Percentiles rank a stretch among this genome's conserved stretches.
These are phyloP conservation scores for Dasyurus viverrinus DNA, from an alignment of 2,113 vertebrate genomes.

Conservation along the genomic window DNA sequence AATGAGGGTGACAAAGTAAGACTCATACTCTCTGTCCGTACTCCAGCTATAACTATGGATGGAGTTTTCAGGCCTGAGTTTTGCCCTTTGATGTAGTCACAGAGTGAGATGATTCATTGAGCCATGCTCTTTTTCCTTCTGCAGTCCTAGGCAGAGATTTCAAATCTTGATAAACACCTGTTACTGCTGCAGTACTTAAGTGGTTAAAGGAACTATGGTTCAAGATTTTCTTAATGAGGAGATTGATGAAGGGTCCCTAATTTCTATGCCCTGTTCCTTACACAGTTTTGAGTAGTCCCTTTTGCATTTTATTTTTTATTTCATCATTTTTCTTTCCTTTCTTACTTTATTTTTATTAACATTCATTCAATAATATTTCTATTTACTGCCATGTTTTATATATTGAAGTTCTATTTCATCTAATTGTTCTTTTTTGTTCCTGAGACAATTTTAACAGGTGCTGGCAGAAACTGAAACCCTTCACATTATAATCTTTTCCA, in stretches of 20 bases:
- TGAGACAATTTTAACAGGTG: too few relatives aligned
- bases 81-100: background rate
- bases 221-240: background rate
- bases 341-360: too few relatives aligned
- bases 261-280: background rate
- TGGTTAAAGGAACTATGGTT: background rate
- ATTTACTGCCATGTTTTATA: too few relatives aligned
- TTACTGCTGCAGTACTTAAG: background rate
- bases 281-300: background rate
- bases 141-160: background rate
- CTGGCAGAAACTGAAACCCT: too few relatives aligned
- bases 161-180: too few relatives aligned
- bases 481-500: too few relatives aligned
- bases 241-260: too few relatives aligned
- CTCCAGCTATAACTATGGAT: background rate
- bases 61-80: background rate
- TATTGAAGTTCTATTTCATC: too few relatives aligned
- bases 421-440: too few relatives aligned
- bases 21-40: background rate
- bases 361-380: too few relatives aligned
- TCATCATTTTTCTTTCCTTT: too few relatives aligned
- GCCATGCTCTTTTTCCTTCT: background rate
- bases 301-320: background rate
- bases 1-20: background rate
- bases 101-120: too few relatives aligned